phyloP scores from a whole-genome alignment of 2,113 vertebrate species.

The Gorilla gorilla region DNA sequence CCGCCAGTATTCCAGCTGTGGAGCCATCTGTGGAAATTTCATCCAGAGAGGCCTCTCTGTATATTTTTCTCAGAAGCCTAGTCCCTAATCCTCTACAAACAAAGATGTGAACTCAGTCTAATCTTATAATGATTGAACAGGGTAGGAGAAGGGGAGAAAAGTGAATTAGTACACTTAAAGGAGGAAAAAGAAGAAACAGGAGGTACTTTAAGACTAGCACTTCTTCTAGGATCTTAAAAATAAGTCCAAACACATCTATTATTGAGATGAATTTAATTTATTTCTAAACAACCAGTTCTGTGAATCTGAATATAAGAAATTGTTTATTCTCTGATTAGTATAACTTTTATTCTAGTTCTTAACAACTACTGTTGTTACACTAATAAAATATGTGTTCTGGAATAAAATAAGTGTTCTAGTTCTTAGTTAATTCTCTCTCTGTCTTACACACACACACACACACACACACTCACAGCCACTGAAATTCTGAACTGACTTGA shows the following conservation, averaged over 20 bases:
- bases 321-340: background rate
- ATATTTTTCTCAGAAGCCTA: background rate
- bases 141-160: background rate
- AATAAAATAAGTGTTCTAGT: background rate
- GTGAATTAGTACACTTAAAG: background rate
- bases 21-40: background rate
- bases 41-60: background rate
- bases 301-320: background rate
- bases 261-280: background rate
- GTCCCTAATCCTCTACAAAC: background rate
- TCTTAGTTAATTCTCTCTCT: background rate
- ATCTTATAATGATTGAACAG: background rate
- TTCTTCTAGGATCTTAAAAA: background rate
- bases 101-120: background rate
- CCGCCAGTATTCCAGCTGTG: background rate
- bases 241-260: background rate
- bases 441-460: background rate
- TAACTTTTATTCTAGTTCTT: background rate
- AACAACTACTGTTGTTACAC: background rate
- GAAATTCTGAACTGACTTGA: background rate
- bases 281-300: background rate
- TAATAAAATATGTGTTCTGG: background rate
- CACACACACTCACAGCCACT: background rate
- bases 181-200: background rate
- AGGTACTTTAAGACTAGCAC: background rate